Evolutionary conservation across 2,888 invertebrate genomes (phyloP).

Genomic region (Ormyrus labotus): DNA sequence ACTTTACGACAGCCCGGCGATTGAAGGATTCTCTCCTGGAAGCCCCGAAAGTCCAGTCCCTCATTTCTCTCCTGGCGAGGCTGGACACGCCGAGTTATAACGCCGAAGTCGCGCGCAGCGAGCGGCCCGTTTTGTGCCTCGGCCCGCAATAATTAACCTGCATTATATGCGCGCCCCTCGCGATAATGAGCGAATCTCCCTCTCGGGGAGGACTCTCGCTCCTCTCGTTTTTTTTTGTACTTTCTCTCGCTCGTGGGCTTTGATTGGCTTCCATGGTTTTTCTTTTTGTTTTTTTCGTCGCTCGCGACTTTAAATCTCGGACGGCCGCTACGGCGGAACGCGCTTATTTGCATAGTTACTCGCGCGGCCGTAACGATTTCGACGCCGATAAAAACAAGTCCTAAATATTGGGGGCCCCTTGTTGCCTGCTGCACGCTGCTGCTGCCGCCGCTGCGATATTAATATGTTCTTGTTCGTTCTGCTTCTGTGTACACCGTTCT

Average conservation of each 20-base stretch:
- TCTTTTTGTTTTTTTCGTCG: neutral
- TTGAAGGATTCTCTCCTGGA: no score
- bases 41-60: no score
- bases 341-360: conserved; percentile 15
- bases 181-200: conserved; percentile 24
- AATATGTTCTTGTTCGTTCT: neutral
- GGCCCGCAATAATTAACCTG: conserved; percentile 11
- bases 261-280: neutral
- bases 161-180: conserved; percentile 4
- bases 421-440: neutral
- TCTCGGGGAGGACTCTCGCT: neutral
- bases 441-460: neutral
- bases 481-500: neutral
- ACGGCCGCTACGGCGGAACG: no score
- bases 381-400: conserved; percentile 25
- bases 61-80: no score
- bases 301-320: no score
- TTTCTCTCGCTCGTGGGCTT: neutral
- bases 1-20: no score
- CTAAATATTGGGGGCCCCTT: conserved; percentile 21
- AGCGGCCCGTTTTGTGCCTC: neutral
- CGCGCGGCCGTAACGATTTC: conserved; percentile 11
- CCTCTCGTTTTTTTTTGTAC: neutral
- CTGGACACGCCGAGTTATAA: no score
- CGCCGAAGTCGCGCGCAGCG: neutral